Percentiles rank a stretch among this genome's conserved stretches.
phyloP scores from a whole-genome alignment of 2,113 vertebrate species.

The Oreotrochilus melanogaster region DNA sequence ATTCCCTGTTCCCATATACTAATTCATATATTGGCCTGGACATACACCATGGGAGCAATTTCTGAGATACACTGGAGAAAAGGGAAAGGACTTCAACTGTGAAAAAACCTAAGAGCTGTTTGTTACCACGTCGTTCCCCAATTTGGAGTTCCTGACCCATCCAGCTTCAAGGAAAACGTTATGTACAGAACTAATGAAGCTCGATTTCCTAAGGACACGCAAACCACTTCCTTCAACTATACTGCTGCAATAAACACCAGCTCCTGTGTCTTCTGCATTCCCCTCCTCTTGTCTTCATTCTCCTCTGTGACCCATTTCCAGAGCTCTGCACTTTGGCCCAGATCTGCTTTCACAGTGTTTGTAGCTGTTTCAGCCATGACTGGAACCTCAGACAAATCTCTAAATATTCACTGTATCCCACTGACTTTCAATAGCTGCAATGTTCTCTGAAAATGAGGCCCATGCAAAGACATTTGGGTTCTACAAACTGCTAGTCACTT shows the following conservation, averaged over 20 bases:
- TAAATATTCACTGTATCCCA: not conserved
- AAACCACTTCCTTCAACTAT: constrained; percentile 24
- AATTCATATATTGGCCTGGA: not conserved
- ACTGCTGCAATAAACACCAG: constrained; percentile 50
- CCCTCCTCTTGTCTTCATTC: not conserved
- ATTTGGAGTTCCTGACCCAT: not conserved
- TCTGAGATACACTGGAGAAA: constrained; percentile 12
- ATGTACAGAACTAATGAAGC: constrained; percentile 13
- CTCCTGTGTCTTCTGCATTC: constrained; percentile 10
- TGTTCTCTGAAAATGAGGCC: not conserved
- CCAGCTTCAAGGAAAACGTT: constrained; percentile 34
- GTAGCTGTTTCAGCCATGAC: not conserved
- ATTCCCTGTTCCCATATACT: constrained; percentile 34
- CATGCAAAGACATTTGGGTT: not conserved
- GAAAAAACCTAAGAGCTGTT: constrained; percentile 10
- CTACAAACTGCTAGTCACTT: not conserved
- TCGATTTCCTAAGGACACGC: constrained; percentile 29
- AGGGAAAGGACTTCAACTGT: not conserved
- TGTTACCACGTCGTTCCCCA: not conserved
- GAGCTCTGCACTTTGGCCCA: not conserved
- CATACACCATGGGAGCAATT: not conserved
- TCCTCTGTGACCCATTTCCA: not conserved
- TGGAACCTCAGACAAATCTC: constrained; percentile 14
- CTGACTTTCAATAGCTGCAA: not conserved
- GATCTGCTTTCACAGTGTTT: constrained; percentile 2